Evolutionary conservation across 2,797 vertebrate genomes (phyloP).

Genomic region (Lagocephalus sceleratus): DNA sequence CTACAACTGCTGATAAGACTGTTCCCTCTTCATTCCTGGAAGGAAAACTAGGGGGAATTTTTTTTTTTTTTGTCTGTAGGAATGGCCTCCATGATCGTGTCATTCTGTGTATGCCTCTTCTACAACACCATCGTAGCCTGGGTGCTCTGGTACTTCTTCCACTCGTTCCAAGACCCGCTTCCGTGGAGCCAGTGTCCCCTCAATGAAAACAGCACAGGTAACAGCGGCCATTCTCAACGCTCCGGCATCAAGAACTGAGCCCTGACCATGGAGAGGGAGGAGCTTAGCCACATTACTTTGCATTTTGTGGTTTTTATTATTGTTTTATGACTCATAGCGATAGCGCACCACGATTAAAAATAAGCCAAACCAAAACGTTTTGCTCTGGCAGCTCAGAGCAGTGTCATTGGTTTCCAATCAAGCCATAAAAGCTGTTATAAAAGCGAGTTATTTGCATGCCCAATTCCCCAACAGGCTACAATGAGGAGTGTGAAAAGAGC

Average conservation of each 20-base stretch:
- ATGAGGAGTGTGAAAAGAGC: conserved; percentile 81
- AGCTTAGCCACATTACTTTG: no score
- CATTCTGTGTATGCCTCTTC: conserved; percentile 79
- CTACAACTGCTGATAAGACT: background rate
- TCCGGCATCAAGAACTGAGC: background rate
- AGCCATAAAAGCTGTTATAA: background rate
- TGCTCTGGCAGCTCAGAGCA: background rate
- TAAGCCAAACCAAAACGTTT: background rate
- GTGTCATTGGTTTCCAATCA: background rate
- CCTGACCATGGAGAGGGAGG: background rate
- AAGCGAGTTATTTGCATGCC: background rate
- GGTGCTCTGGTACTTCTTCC: conserved; percentile 90
- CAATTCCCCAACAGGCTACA: conserved; percentile 58
- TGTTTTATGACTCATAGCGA: background rate
- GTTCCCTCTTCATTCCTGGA: no score
- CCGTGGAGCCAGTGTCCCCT: conserved; percentile 86
- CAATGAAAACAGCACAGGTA: conserved; percentile 79
- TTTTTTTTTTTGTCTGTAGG: conserved; percentile 61
- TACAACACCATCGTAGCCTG: conserved; percentile 87
- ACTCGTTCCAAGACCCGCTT: conserved; percentile 88
- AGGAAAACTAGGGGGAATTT: no score
- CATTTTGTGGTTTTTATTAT: background rate
- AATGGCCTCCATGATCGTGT: conserved; percentile 74
- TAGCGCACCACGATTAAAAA: background rate
- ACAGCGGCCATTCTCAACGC: background rate